Conservation (phyloP, 2,888 invertebrate genomes). For the Drosophila limbata region DNA sequence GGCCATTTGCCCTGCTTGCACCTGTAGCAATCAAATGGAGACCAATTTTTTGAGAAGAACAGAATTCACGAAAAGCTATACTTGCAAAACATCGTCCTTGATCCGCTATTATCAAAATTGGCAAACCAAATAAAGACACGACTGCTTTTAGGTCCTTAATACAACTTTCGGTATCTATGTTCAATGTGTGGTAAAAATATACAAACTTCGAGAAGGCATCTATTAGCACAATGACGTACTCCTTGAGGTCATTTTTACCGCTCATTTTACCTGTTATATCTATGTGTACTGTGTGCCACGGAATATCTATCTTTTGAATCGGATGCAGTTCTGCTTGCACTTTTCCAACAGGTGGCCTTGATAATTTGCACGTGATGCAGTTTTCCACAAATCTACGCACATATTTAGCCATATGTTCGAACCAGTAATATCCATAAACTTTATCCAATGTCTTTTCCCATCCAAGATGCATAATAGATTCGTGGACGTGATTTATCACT, state of each 20-base stretch:
- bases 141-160: neutral
- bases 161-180: constrained; percentile 10
- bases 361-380: constrained; percentile 15
- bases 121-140: no score
- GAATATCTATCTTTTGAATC: constrained; percentile 5
- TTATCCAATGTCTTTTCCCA: constrained; percentile 8
- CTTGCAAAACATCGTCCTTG: no score
- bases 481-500: constrained; percentile 9
- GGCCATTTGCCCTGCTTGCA: no score
- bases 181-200: constrained; percentile 11
- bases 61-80: no score
- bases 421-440: neutral
- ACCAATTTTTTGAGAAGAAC: no score
- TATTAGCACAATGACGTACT: neutral
- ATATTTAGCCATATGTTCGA: neutral
- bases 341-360: constrained; percentile 3
- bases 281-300: constrained; percentile 18
- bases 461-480: constrained; percentile 10
- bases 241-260: constrained; percentile 10
- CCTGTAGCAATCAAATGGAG: no score
- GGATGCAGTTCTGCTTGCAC: constrained; percentile 9
- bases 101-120: no score
- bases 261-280: constrained; percentile 8
- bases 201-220: neutral
- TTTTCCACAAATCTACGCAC: constrained; percentile 13